Evolutionary conservation across 2,888 invertebrate genomes (phyloP).

Genomic region (Notocelia uddmanniana): DNA sequence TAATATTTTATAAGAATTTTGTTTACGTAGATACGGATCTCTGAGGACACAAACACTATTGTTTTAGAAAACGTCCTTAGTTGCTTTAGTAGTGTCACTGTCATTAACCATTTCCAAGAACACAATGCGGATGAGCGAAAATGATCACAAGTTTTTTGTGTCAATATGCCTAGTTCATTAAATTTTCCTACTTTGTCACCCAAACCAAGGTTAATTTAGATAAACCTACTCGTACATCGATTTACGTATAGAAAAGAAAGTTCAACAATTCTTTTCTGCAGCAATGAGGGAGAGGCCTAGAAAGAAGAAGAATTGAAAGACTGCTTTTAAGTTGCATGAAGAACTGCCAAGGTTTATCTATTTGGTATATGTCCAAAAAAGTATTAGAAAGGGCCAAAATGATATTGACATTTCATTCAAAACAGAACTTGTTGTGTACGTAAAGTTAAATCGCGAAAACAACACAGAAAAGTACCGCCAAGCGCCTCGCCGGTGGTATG

Average conservation of each 20-base stretch:
- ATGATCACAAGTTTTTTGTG: slow-evolving; percentile 6
- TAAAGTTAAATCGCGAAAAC: neutral
- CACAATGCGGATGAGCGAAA: neutral
- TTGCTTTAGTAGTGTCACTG: slow-evolving; percentile 1
- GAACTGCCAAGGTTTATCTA: no score
- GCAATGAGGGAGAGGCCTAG: no score
- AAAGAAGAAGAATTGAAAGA: no score
- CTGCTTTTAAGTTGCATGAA: no score
- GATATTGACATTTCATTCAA: no score
- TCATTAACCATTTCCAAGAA: slow-evolving; percentile 17
- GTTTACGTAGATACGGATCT: slow-evolving; percentile 5
- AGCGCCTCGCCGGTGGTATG: neutral
- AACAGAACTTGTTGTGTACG: no score
- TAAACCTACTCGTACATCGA: no score
- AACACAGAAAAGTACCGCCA: neutral
- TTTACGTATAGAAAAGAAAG: no score
- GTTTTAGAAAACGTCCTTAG: slow-evolving; percentile 12
- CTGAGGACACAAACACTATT: slow-evolving; percentile 7
- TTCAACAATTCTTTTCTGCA: no score
- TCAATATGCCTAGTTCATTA: neutral
- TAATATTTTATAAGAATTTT: slow-evolving; percentile 5
- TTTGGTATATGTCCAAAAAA: no score
- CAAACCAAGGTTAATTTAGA: neutral
- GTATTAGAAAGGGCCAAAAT: no score
- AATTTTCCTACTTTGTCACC: neutral